Evolutionary conservation across 2,888 invertebrate genomes (phyloP), one percentile per base, ranked within the genome.

Genomic region (Imbricaverruca yamaguchii): DNA sequence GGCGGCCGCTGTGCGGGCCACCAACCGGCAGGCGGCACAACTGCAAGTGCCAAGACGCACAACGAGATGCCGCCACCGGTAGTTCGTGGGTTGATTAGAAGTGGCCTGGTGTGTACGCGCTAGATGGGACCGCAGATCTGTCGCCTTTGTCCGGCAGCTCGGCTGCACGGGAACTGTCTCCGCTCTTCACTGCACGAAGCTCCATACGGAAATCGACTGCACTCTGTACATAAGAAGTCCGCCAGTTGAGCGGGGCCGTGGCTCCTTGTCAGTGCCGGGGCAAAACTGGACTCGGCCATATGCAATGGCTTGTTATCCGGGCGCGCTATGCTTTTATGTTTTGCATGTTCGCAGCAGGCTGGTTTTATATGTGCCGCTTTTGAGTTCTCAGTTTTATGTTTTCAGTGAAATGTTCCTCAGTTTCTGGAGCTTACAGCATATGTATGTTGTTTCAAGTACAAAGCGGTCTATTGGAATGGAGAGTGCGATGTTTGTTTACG

Each of bases 31-130:
- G 13, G 67, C 25, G 11, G 67, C 25, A 67, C 67, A 67, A 67
- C 13, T 67, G 25, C 25, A 67, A 67, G 67, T 67, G 67, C 67
- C 67, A 67, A 67, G 67, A 67, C 67, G 67, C 67, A 67, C 67
- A 67, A 61, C 25, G 25, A 67, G 67, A 25, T n/a, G 67, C n/a
- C 12, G 25, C 3, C n/a, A 13, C 67, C 12, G 67, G 4, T 8
- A 12, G 25, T 67, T n/a, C 3, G 67, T 25, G n/a, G 67, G 61
- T 61, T 7, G 61, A 61, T 61, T 61, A 61, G 61, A 61, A 61
- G 61, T 61, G 61, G 61, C 13, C 25, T 12, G n/a, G 67, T 2
- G 13, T 25, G 67, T 67, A 67, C n/a, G 67, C 25, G 25, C 67
- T 67, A 25, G 67, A 67, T 39, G 1, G 39, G 39, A 4, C 39